These are phyloP conservation scores for Hippasteria phrygiana DNA, from an alignment of 53 echinoderm and acorn worm genomes.

Conservation along the genomic window DNA sequence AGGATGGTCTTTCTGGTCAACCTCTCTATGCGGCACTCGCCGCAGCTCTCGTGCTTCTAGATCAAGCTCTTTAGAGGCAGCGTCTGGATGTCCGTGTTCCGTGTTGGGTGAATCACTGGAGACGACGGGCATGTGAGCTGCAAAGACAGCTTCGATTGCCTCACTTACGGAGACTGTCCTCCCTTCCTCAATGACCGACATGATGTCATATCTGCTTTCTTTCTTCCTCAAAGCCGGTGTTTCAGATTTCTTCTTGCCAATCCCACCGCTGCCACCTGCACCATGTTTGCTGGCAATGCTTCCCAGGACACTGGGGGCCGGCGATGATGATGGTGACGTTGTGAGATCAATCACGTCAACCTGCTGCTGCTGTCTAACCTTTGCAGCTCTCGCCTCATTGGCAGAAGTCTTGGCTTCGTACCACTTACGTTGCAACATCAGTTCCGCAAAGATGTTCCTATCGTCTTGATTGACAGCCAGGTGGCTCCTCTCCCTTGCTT, in stretches of 20 bases:
- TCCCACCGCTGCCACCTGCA: constrained; percentile 29
- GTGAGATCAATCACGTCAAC: constrained; percentile 58
- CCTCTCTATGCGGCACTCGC: background rate
- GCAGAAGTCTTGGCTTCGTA: background rate
- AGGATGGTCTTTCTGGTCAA: background rate
- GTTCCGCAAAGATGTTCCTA: constrained; percentile 39
- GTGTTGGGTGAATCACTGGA: background rate
- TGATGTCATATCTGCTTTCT: background rate
- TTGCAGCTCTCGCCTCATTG: background rate
- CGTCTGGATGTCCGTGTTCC: background rate
- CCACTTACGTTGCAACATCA: constrained; percentile 39
- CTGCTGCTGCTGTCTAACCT: background rate
- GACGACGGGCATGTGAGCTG: background rate
- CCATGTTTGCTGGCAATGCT: background rate
- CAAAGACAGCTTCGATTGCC: constrained; percentile 44
- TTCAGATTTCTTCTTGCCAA: background rate
- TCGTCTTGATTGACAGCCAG: background rate
- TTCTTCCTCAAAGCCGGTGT: background rate
- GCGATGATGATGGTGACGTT: constrained; percentile 34
- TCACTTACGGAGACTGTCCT: constrained; percentile 41
- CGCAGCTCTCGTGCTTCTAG: background rate
- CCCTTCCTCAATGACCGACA: background rate
- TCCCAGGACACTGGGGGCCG: constrained; percentile 17
- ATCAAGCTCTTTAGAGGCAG: background rate
- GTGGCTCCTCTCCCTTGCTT: background rate